Conservation (phyloP, 2,888 invertebrate species). For the Lasioglossum marginatum region DNA sequence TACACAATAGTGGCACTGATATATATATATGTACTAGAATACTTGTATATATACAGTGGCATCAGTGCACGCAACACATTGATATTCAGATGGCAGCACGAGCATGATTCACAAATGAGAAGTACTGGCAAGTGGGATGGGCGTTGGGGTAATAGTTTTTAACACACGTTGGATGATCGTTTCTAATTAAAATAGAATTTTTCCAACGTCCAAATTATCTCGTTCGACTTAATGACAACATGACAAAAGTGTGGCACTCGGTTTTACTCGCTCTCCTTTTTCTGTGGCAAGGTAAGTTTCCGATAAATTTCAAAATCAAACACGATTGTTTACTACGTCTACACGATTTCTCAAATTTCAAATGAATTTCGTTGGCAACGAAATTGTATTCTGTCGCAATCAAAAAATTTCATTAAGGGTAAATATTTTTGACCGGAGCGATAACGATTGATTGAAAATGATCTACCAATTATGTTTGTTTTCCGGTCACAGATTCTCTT, state of each 20-base stretch:
- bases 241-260: constrained; percentile 35
- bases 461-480: background rate
- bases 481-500: constrained; percentile 34
- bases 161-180: background rate
- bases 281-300: constrained; percentile 50
- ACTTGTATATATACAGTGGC: no score
- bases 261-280: constrained; percentile 32
- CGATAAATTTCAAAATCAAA: background rate
- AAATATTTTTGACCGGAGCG: background rate
- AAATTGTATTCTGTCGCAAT: background rate
- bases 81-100: constrained; percentile 44
- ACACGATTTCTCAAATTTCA: background rate
- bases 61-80: background rate
- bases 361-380: background rate
- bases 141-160: constrained; percentile 28
- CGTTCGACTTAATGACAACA: constrained; percentile 40
- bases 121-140: constrained; percentile 38
- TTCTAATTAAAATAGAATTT: background rate
- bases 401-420: background rate
- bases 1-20: no score
- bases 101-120: constrained; percentile 28
- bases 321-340: background rate
- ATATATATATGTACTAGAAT: no score
- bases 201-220: background rate
- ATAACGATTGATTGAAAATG: background rate